Conservation (phyloP, 2,113 vertebrate genomes). For the Vidua macroura region DNA sequence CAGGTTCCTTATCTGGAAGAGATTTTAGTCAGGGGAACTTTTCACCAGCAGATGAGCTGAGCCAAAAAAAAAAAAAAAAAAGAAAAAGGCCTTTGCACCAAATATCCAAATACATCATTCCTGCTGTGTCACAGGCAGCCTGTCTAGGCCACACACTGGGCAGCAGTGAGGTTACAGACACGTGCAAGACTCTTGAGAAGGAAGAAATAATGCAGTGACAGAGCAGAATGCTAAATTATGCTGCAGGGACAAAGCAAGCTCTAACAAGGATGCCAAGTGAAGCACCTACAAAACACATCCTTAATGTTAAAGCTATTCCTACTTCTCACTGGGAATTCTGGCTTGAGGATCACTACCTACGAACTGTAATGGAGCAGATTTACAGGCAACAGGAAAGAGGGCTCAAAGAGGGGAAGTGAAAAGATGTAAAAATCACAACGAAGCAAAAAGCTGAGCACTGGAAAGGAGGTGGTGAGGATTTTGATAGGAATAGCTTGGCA, state of each 20-base stretch:
- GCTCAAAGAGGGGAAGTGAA: background rate
- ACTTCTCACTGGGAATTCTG: background rate
- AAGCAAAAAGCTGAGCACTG: background rate
- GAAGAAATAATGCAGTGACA: background rate
- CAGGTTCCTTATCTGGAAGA: background rate
- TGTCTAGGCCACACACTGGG: background rate
- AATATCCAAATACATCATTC: background rate
- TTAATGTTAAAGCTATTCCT: background rate
- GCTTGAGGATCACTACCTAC: background rate
- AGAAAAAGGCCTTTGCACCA: background rate
- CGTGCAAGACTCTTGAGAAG: background rate
- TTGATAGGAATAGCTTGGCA: background rate
- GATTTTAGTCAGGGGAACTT: background rate
- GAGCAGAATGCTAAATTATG: background rate
- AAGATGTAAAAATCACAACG: background rate
- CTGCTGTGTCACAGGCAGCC: background rate
- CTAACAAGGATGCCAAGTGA: background rate
- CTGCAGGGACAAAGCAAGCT: background rate
- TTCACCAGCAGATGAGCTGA: constrained; percentile 9
- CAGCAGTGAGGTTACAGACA: constrained; percentile 2
- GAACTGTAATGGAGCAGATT: background rate
- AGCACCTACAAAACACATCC: background rate
- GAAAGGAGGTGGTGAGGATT: background rate
- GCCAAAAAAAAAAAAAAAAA: background rate
- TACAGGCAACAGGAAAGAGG: background rate